These are phyloP conservation scores for Sebastes fasciatus DNA, from an alignment of 2,113 vertebrate genomes.

Conservation along the genomic window DNA sequence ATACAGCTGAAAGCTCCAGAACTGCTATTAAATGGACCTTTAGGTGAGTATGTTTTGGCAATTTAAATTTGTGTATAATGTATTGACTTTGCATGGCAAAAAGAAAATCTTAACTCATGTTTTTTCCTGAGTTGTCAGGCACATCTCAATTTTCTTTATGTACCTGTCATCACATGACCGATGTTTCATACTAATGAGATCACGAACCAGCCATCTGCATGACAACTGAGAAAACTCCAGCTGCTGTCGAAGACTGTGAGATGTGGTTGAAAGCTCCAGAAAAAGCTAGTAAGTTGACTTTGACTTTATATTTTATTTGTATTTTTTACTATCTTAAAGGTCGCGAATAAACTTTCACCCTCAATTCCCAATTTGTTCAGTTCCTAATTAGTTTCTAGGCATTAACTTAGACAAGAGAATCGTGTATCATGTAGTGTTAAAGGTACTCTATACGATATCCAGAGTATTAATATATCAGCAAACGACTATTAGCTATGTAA, in stretches of 20 bases:
- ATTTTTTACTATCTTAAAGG: background rate
- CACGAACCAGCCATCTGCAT: background rate
- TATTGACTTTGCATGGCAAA: background rate
- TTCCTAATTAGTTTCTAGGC: background rate
- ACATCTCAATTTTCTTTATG: background rate
- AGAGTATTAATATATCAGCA: too few relatives aligned
- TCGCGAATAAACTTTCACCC: background rate
- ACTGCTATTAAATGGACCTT: too few relatives aligned
- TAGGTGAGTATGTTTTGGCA: background rate
- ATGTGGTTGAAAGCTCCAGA: background rate
- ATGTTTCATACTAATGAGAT: background rate
- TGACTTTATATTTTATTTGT: background rate
- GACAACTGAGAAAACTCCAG: background rate
- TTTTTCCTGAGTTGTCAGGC: background rate
- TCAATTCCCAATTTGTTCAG: background rate
- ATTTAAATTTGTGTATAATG: background rate
- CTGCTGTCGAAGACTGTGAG: background rate
- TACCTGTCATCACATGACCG: background rate
- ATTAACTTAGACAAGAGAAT: background rate
- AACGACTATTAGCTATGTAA: too few relatives aligned
- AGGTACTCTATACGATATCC: too few relatives aligned
- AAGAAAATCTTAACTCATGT: background rate
- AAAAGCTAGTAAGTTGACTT: too few relatives aligned
- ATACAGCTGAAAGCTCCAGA: too few relatives aligned
- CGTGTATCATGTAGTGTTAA: too few relatives aligned